Evolutionary conservation across 2,113 vertebrate species (phyloP).

Genomic region (Andinoacara biseriatus): DNA sequence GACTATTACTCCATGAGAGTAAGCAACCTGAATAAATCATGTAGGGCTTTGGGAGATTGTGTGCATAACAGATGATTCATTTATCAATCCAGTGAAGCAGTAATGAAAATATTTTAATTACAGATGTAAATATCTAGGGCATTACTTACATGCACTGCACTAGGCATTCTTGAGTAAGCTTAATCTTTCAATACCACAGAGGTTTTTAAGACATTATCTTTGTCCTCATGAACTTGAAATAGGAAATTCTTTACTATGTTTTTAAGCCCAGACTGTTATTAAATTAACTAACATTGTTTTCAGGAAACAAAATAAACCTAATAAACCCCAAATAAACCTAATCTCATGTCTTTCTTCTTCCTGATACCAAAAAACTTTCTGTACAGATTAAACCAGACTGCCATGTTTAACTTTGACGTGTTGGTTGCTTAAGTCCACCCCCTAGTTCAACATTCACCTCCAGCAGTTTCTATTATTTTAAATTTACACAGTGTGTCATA

Average conservation of each 20-base stretch:
- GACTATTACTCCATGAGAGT: too few species aligned
- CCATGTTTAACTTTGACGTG: background rate
- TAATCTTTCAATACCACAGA: background rate
- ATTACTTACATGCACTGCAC: background rate
- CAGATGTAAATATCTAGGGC: background rate
- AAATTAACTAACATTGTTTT: background rate
- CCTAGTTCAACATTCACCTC: background rate
- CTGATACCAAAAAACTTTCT: slow-evolving; percentile 8
- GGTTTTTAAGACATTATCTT: background rate
- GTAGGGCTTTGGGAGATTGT: background rate
- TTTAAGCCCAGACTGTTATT: background rate
- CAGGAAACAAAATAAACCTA: background rate
- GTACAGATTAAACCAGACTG: background rate
- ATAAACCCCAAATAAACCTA: background rate
- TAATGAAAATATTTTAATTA: slow-evolving; percentile 1
- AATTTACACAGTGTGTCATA: slow-evolving; percentile 17
- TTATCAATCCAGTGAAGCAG: background rate
- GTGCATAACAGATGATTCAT: background rate
- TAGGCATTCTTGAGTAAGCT: background rate
- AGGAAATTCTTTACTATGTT: background rate
- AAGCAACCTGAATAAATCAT: background rate
- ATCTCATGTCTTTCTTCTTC: background rate
- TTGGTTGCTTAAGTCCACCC: background rate
- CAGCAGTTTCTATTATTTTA: background rate
- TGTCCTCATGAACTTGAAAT: background rate